Evolutionary conservation across 2,113 vertebrate species (phyloP), one percentile per base, ranked within the genome.

Genomic region (Loxodonta africana): DNA sequence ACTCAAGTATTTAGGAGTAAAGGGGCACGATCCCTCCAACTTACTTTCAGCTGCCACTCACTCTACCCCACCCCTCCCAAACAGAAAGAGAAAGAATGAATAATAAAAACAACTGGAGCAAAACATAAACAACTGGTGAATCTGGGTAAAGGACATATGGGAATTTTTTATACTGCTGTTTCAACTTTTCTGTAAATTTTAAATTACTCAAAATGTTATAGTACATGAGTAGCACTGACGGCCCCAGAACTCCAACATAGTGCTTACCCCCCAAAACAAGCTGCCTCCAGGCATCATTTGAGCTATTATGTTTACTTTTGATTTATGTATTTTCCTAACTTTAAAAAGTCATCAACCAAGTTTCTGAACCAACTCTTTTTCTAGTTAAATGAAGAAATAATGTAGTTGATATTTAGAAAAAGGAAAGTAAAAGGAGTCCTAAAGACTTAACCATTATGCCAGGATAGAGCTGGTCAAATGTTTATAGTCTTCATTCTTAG

Each of bases 251-350:
- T 60, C 62, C 60, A 88, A 88, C 44, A 80, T 30, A 74, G n/a
- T 86, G 6, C 84, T 93, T 81, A 82, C 37, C 3, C 60, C 95
- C 37, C 26, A 88, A 76, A 82, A 90, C 21, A 91, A 82, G 62
- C 37, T 81, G 20, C 53, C 71, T 82, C 80, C 6, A 95, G 37
- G 2, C 48, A 95, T 92, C 46, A 84, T 91, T 95, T 96, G 69
- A 91, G 30, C 48, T 95, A 95, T 94, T 76, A 51, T 76, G 37
- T 81, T 96, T 30, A 81, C 60, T 73, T 94, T 62, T 23, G 87
- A 87, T 62, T 60, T 21, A 83, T 90, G 83, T 48, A 95, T 65
- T 90, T 97, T 92, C 37, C 69, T 69, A 86, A 83, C 53, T 96
- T 94, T 90, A 37, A 93, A 95, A 96, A 91, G 30, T 0, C 41